These are phyloP conservation scores for Brachyopa scutellaris DNA, from an alignment of 2,888 invertebrate species.

Conservation along the genomic window DNA sequence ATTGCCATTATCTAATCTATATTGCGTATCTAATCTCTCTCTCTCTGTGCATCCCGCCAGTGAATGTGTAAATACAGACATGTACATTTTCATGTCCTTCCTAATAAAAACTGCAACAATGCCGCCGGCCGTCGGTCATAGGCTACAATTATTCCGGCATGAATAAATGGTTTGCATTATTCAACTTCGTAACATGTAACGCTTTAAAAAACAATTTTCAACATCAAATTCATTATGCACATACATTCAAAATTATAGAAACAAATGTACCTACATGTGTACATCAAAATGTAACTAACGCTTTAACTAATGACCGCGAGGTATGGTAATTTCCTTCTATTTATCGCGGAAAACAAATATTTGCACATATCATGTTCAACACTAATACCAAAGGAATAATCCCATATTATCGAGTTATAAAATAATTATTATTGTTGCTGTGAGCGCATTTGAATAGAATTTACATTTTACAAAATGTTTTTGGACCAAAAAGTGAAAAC, in stretches of 20 bases:
- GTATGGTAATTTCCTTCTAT: conserved; percentile 6
- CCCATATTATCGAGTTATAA: conserved; percentile 24
- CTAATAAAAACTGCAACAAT: too few species aligned
- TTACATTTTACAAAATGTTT: conserved; percentile 26
- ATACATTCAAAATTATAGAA: too few species aligned
- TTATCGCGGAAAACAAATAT: conserved; percentile 11
- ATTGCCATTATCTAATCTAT: too few species aligned
- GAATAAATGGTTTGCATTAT: conserved; percentile 16
- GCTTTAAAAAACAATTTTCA: not conserved
- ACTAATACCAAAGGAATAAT: conserved; percentile 29
- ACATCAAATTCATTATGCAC: conserved; percentile 12
- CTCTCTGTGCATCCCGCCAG: too few species aligned
- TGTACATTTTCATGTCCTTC: too few species aligned
- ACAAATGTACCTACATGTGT: too few species aligned
- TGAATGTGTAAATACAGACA: too few species aligned
- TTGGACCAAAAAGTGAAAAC: not conserved
- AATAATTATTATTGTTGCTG: conserved; percentile 17
- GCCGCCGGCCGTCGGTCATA: not conserved
- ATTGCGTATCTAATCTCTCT: too few species aligned
- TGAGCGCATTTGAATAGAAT: conserved; percentile 20
- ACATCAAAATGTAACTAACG: too few species aligned
- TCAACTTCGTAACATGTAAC: conserved; percentile 2
- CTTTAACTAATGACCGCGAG: not conserved
- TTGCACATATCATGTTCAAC: conserved; percentile 19
- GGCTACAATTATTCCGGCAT: not conserved